Conservation (phyloP, 1,140 invertebrate species). For the Reticulitermes speratus region DNA sequence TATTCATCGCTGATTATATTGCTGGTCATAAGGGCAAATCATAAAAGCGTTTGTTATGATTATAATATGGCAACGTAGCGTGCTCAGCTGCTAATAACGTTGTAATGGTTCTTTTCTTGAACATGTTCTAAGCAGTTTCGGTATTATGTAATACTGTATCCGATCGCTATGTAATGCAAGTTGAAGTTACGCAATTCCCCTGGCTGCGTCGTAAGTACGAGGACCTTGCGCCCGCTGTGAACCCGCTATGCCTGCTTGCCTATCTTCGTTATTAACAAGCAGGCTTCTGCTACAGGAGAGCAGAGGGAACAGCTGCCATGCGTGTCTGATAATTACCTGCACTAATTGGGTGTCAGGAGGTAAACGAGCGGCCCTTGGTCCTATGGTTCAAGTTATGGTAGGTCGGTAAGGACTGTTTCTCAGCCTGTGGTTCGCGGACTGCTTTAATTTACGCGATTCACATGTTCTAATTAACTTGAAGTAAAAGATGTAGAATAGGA, state of each 20-base stretch:
- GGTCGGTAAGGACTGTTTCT: too few relatives aligned
- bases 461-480: too few relatives aligned
- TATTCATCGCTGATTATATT: not conserved
- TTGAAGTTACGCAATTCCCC: conserved; percentile 15
- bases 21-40: not conserved
- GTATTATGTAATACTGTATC: not conserved
- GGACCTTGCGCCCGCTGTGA: not conserved
- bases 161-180: not conserved
- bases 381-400: too few relatives aligned
- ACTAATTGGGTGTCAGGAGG: too few relatives aligned
- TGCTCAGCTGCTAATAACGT: not conserved
- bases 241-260: not conserved
- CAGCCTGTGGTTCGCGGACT: too few relatives aligned
- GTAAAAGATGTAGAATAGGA: too few relatives aligned
- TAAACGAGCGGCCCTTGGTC: too few relatives aligned
- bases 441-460: too few relatives aligned
- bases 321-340: not conserved
- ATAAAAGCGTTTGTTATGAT: not conserved
- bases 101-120: not conserved
- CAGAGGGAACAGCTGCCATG: not conserved
- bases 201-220: not conserved
- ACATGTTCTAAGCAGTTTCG: not conserved
- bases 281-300: not conserved
- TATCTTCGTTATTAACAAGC: not conserved
- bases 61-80: not conserved